Base-by-base conservation (phyloP, 2,888 invertebrate species). In the Incurvaria masculella region DNA sequence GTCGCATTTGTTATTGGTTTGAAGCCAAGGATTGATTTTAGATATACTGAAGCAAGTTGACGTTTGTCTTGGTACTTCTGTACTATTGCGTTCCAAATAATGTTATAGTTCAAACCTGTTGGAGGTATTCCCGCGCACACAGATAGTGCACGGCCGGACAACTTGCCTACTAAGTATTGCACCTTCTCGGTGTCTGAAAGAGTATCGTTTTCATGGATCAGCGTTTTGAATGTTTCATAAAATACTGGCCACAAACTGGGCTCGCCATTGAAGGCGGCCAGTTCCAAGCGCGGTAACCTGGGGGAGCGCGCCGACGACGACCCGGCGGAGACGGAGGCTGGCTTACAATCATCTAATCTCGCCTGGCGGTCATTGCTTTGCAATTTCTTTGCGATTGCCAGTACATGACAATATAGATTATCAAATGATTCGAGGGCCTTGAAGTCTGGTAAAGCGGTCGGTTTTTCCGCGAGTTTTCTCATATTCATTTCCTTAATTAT, bases 81-180 rank as follows among this genome's bases (percentile, higher is more conserved):
- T 4, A 46, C 19, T 5, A 46, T 19, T 14, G 47, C 38, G 4
- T 44, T 14, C 44, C 47, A 42, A 17, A 43, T 44, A 5, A 42
- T 43, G 4, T 8, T 5, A 20, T 38, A 53, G 52, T 56, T 57
- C 53, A 49, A 52, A 65, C 66, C 10, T 58, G 55, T 16, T 69
- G 72, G 60, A 70, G 70, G 40, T 69, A 46, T 20, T 19, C 46
- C 46, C 14, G 46, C 33, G 16, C 41, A 46, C 16, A 46, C 21
- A 14, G 33, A 14, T 14, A 46, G 40, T 4, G 46, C 46, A 14
- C 19, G 20, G 5, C 46, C 46, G 4, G 38, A 19, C 19, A 45
- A 11, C 4, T 33, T 27, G 4, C 45, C 45, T 19, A 38, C 21
- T 33, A 45, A 18, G 19, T 26, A 45, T 33, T 45, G 45, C 11